phyloP scores from a whole-genome alignment of 2,888 invertebrate genomes.

The Deilephila porcellus region DNA sequence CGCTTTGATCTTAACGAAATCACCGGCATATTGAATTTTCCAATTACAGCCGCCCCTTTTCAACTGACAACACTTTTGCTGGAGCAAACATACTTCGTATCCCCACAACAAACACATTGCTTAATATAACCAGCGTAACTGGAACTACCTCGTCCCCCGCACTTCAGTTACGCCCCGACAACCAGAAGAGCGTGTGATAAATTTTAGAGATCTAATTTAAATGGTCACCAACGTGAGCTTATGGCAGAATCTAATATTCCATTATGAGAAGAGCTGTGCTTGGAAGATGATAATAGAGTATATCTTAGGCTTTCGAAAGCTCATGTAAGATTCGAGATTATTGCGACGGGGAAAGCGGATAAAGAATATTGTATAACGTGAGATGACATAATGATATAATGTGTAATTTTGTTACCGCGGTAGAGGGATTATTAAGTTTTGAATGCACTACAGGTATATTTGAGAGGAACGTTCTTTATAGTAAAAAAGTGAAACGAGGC shows the following conservation, averaged over 20 bases:
- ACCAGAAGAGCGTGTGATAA: constrained; percentile 38
- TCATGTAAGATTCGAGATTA: constrained; percentile 17
- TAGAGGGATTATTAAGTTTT: not conserved
- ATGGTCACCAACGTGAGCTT: constrained; percentile 64
- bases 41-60: constrained; percentile 58
- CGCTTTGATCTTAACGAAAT: constrained; percentile 45
- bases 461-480: not conserved
- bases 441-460: not conserved
- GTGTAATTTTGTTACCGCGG: not conserved
- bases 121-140: constrained; percentile 49
- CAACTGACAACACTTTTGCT: constrained; percentile 50
- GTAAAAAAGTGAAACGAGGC: not conserved
- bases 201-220: constrained; percentile 66
- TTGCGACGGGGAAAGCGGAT: constrained; percentile 12
- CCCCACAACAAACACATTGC: constrained; percentile 64
- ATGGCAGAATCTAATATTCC: constrained; percentile 77
- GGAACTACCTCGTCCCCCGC: constrained; percentile 47
- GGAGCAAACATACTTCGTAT: constrained; percentile 69
- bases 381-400: not conserved
- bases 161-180: constrained; percentile 34
- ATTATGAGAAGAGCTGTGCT: constrained; percentile 69
- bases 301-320: constrained; percentile 53
- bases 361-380: constrained; percentile 15
- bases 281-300: constrained; percentile 67
- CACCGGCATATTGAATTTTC: constrained; percentile 63